Evolutionary conservation across 1,140 invertebrate genomes (phyloP), one percentile per base, ranked within the genome.

Genomic region (Cotesia chilonis): DNA sequence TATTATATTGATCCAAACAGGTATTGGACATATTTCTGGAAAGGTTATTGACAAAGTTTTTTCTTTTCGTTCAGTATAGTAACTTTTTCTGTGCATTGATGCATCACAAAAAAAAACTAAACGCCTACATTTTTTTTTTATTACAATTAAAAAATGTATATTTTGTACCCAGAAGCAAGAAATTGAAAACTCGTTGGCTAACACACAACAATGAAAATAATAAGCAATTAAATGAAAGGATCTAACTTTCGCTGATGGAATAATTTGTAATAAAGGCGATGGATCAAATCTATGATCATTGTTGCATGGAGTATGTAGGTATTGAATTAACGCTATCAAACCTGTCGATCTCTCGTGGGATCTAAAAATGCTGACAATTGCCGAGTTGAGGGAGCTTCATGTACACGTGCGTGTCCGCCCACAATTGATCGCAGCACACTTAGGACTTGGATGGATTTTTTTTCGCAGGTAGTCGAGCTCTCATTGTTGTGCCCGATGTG

Each of bases 401-500:
- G 51, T 71, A 70, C 61, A 72, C 63, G 52, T 60, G 71, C 71
- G 54, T 55, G 70, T 70, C 54, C 68, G 41, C 54, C 51, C 35
- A 70, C 67, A 70, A 71, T 70, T 73, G 66, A 68, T 68, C 57
- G 55, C 36, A 47, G 52, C 35, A 36, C 38, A 52, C 57, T 70
- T 70, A 52, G 61, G 51, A 38, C 68, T 57, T 55, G 52, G 64
- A 41, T 66, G 59, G 59, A 71, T 71, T 70, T 70, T 75, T 75
- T 72, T 68, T 70, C 66, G 59, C 74, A 67, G 68, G 71, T 70
- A 74, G 68, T 59, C 63, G 66, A 71, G 71, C 10, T 73, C 69
- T 73, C 68, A 75, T 75, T 75, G 71, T 75, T 59, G 71, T 61
- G 66, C 63, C 60, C 60, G 74, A 74, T 73, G 71, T 72, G 60